A percentile compares a stretch with the other conserved stretches of the same genome.
Conservation (phyloP, 1,140 invertebrate species). For the Drosophila guanche region DNA sequence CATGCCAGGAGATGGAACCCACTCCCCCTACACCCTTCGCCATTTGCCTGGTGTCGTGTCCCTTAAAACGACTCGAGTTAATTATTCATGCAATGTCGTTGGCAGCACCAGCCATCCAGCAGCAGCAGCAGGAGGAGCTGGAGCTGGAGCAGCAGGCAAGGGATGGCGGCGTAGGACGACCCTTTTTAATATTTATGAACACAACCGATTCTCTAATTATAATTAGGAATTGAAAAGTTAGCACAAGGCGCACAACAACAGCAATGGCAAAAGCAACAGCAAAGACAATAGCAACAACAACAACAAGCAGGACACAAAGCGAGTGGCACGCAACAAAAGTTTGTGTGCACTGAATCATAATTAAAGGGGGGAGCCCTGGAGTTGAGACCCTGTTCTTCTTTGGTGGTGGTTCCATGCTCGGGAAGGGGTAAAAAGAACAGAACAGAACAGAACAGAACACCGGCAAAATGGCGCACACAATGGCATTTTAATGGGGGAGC, state of each 20-base stretch:
- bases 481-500: conserved; percentile 66
- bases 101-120: conserved; percentile 42
- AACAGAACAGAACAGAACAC: not conserved
- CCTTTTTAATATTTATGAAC: conserved; percentile 83
- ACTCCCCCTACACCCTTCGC: conserved; percentile 4
- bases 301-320: conserved; percentile 41
- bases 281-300: conserved; percentile 34
- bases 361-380: conserved; percentile 45
- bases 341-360: conserved; percentile 82
- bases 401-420: conserved; percentile 20
- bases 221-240: conserved; percentile 83
- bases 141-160: conserved; percentile 14
- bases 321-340: conserved; percentile 75
- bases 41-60: not conserved
- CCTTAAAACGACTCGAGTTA: conserved; percentile 72
- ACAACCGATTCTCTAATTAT: conserved; percentile 82
- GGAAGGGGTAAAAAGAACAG: conserved; percentile 10
- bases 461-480: conserved; percentile 67
- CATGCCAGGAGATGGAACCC: conserved; percentile 50
- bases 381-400: too few species aligned
- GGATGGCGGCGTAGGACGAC: conserved; percentile 49
- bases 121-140: conserved; percentile 7
- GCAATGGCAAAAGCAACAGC: conserved; percentile 32
- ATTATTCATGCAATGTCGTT: conserved; percentile 81
- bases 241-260: conserved; percentile 48